Evolutionary conservation across 2,888 invertebrate species (phyloP), one percentile per base, ranked within the genome.

Genomic region (Dryomyza anilis): DNA sequence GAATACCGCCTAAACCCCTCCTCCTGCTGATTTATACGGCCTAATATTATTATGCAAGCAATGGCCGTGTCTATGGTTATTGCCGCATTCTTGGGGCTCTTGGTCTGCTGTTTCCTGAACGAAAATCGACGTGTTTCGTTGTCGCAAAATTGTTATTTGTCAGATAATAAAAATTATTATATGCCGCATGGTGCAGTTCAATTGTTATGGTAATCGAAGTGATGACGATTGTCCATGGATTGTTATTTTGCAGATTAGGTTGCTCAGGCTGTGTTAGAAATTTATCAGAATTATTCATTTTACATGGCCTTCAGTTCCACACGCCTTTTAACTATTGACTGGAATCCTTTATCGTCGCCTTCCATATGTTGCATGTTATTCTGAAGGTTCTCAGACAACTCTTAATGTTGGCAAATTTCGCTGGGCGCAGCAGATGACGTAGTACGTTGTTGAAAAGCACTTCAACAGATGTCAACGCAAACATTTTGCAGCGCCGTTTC

Each of bases 11-110:
- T 23, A 12, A 14, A 12, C 46, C 59, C 33, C 27, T 12, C 46
- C 23, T 23, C 14, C 14, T 77, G 73, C 75, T 79, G 81, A 79
- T 80, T 78, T 78, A 76, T 78, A 78, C 79, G 75, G 74, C 76
- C 75, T 73, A 78, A 76, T 74, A 78, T 78, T 76, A 75, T 71
- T 73, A 71, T 74, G 77, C 74, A 71, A 69, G 70, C 72, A 77
- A 79, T 77, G 76, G 75, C 73, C 71, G 67, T 52, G 70, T 56
- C 62, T 65, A 65, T 62, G 65, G 52, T 67, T 69, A 63, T 60
- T 64, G 46, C 64, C 46, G 27, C 56, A 56, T 43, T 53, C 16
- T n/a, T 43, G 27, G 33, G 21, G 50, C 23, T 25, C 25, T 6
- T 3, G 4, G 2, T 3, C 4, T 25, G 12, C 45, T 45, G 27